Evolutionary conservation across 2,113 vertebrate genomes (phyloP), one percentile per base, ranked within the genome.

Genomic region (Ptychochromis oligacanthus): DNA sequence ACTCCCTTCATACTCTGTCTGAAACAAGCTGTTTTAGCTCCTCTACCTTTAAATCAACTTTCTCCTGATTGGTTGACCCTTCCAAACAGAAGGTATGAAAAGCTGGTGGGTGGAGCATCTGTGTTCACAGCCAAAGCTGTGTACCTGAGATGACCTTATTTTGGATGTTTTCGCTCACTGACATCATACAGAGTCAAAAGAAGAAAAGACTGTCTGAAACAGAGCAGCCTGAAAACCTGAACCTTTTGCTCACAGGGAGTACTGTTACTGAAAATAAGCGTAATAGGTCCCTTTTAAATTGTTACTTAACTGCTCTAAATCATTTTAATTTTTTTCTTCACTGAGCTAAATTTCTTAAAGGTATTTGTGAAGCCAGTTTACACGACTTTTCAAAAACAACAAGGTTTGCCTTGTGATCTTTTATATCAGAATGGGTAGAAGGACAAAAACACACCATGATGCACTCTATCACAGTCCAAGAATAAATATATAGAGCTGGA

Each of bases 101-200:
- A 61, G 59, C 59, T 20, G 59, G 11, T 61, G 28, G 17, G 9
- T 36, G 34, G 34, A 36, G 34, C 6, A 6, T 36, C 34, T 36
- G 9, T 36, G 38, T 38, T 43, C 62, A 6, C 62, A 65, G 62
- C 0, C 24, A 65, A 65, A 65, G 13, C 62, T 24, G 62, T 2
- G 1, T 62, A 18, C 24, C 36, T 65, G 40, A 7, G 20, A 65
- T 15, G 62, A 65, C n/a, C 0, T 0, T 24, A 43, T 1, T 65
- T 36, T 24, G n/a, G n/a, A 1, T 43, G n/a, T 64, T 36, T 12
- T 36, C 38, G 2, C 38, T 40, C 36, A 15, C 15, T 40, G 36
- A 64, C 40, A 64, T 64, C 61, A 24, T 3, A 43, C 4, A 0
- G n/a, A 43, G n/a, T 65, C 36, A 10, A 65, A 65, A 65, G 62